Conservation (phyloP, 2,797 vertebrate genomes). For the Decapterus maruadsi region DNA sequence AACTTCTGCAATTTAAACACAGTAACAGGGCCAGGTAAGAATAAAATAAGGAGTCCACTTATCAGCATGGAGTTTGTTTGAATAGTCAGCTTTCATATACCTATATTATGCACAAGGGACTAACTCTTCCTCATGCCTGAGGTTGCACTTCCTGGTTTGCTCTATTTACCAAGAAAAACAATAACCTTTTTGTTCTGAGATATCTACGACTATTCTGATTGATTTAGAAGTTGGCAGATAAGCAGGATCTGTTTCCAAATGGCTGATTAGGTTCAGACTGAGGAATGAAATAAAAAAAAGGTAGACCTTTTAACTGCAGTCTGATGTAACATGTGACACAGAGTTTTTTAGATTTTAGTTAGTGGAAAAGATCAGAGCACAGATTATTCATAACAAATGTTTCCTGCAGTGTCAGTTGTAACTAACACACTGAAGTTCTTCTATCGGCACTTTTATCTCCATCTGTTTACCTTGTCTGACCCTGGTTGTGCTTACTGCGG, state of each 20-base stretch:
- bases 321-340: neutral
- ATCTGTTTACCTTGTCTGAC: constrained; percentile 28
- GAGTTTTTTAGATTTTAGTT: neutral
- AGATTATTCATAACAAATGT: constrained; percentile 4
- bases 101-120: neutral
- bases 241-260: neutral
- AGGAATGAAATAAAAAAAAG: neutral
- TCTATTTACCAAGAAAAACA: constrained; percentile 10
- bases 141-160: constrained; percentile 55
- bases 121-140: constrained; percentile 50
- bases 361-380: neutral
- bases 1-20: constrained; percentile 7
- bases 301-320: neutral
- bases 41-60: constrained; percentile 1
- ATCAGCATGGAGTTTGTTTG: neutral
- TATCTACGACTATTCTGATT: neutral
- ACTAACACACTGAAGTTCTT: neutral
- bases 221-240: neutral
- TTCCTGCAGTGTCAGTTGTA: neutral
- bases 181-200: constrained; percentile 7
- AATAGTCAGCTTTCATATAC: constrained; percentile 23
- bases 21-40: neutral
- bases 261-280: neutral
- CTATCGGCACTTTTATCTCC: neutral
- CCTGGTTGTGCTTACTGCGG: neutral